phyloP scores from a whole-genome alignment of 2,113 vertebrate genomes.

The Oenanthe oenanthe region DNA sequence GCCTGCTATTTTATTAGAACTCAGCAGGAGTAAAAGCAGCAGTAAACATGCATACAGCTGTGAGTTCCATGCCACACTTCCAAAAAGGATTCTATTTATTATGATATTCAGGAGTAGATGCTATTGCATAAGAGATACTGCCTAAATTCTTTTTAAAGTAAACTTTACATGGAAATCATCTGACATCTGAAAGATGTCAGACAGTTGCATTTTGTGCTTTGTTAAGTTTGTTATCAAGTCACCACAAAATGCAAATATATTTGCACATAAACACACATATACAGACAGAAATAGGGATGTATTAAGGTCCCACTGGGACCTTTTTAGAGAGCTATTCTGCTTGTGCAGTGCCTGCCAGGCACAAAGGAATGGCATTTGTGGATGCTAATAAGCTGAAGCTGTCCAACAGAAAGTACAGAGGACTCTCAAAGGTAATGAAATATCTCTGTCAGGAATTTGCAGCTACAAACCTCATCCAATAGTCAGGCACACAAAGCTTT shows the following conservation, averaged over 20 bases:
- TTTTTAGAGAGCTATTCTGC: not conserved
- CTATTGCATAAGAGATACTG: not conserved
- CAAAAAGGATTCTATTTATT: not conserved
- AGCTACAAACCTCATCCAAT: not conserved
- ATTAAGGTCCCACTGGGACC: not conserved
- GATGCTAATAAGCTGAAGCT: not conserved
- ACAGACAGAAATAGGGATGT: not conserved
- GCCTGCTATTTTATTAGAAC: not conserved
- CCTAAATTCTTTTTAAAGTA: not conserved
- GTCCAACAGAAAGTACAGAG: not conserved
- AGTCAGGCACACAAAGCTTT: not conserved
- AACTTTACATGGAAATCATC: not conserved
- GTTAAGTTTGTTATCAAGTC: not conserved
- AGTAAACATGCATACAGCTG: not conserved
- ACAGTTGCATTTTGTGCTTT: not conserved
- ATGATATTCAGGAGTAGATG: not conserved
- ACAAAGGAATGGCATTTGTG: not conserved
- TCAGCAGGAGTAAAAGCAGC: not conserved
- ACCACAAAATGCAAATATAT: not conserved
- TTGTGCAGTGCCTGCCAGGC: not conserved
- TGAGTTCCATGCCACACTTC: not conserved
- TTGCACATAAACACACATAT: not conserved
- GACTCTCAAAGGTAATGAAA: not conserved
- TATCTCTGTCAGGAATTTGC: not conserved
- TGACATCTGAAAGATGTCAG: not conserved